Conservation (phyloP, 1,140 invertebrate genomes). For the Mactra quadrangularis region DNA sequence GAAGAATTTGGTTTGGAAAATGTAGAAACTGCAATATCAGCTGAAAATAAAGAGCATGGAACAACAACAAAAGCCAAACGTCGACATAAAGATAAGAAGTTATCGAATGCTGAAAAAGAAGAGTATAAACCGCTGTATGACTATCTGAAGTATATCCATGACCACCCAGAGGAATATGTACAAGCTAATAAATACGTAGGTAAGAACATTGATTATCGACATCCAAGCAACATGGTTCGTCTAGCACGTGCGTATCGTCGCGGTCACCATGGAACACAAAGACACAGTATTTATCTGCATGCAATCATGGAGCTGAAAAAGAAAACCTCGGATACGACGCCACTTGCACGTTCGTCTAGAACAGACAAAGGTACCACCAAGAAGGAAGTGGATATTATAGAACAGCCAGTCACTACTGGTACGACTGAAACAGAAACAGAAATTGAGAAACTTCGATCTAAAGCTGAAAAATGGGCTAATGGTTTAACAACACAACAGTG, state of each 20-base stretch:
- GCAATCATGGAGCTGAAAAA: constrained; percentile 42
- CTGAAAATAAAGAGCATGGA: not conserved
- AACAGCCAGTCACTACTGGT: not conserved
- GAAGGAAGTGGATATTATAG: constrained; percentile 56
- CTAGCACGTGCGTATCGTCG: constrained; percentile 67
- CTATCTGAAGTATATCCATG: constrained; percentile 75
- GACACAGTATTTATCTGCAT: constrained; percentile 28
- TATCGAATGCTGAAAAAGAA: constrained; percentile 38
- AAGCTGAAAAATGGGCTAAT: constrained; percentile 73
- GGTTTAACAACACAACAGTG: constrained; percentile 69
- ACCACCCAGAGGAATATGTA: constrained; percentile 74
- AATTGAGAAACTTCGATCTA: constrained; percentile 68
- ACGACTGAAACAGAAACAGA: constrained; percentile 67
- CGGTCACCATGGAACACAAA: constrained; percentile 59
- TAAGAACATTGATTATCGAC: constrained; percentile 42
- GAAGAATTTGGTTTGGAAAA: constrained; percentile 22
- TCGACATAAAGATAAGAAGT: not conserved
- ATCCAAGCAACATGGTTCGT: constrained; percentile 60
- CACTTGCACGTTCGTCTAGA: constrained; percentile 27
- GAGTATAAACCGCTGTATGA: constrained; percentile 70
- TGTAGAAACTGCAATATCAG: constrained; percentile 25
- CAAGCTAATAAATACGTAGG: constrained; percentile 45
- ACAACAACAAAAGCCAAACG: not conserved
- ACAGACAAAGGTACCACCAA: constrained; percentile 35
- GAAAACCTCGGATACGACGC: constrained; percentile 45